Evolutionary conservation across 2,113 vertebrate genomes (phyloP).

Genomic region (Piprites chloris): DNA sequence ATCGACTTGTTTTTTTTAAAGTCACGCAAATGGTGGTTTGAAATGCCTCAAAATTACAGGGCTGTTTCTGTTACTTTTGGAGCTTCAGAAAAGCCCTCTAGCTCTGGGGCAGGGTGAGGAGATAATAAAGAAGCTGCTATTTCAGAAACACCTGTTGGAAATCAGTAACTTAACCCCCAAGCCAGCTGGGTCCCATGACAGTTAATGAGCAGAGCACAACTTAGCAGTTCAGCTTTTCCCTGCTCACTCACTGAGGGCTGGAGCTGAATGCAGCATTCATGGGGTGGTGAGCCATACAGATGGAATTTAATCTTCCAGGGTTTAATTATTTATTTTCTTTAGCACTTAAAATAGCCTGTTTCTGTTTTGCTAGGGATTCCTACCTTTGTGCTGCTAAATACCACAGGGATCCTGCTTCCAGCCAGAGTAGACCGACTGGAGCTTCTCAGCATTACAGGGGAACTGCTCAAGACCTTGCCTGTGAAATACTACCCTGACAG

Average conservation of each 20-base stretch:
- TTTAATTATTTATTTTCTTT: background rate
- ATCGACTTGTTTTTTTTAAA: background rate
- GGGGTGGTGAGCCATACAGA: background rate
- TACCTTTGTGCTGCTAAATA: constrained; percentile 92
- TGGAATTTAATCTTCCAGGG: background rate
- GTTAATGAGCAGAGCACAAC: background rate
- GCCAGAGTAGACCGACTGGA: constrained; percentile 87
- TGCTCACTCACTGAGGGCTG: background rate
- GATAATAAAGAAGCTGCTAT: background rate
- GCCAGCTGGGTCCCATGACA: background rate
- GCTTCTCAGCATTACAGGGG: constrained; percentile 85
- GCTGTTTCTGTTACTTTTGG: background rate
- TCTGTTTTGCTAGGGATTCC: constrained; percentile 84
- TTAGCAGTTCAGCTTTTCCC: background rate
- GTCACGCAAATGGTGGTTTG: background rate
- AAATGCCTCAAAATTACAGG: background rate
- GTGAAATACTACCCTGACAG: constrained; percentile 88
- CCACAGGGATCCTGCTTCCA: constrained; percentile 85
- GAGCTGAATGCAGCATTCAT: background rate
- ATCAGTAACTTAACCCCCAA: background rate
- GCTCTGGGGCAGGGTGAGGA: background rate
- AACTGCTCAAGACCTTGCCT: constrained; percentile 86
- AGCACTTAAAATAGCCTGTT: background rate
- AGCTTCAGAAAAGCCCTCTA: background rate
- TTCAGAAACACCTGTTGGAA: background rate